phyloP scores from a whole-genome alignment of 2,888 invertebrate species.

The Pammene fasciana region DNA sequence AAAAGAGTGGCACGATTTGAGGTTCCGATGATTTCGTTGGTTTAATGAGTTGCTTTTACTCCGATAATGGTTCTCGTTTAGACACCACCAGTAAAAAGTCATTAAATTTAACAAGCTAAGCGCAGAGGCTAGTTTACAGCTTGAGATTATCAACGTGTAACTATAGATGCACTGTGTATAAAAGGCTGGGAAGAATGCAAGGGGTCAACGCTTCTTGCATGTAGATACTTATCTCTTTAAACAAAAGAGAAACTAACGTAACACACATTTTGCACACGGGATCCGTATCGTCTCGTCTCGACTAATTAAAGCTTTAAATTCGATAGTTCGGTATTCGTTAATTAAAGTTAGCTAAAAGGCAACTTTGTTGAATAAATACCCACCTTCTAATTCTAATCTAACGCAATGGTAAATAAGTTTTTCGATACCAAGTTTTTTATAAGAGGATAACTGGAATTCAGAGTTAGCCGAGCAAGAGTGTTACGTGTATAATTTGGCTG shows the following conservation, averaged over 20 bases:
- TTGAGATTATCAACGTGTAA: conserved; percentile 15
- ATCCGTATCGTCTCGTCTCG: conserved; percentile 40
- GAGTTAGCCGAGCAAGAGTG: conserved; percentile 18
- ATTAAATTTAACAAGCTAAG: not conserved
- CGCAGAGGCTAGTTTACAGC: conserved; percentile 3
- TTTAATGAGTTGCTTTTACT: conserved; percentile 14
- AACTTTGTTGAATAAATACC: conserved; percentile 13
- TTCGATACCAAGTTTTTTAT: not conserved
- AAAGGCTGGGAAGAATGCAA: conserved; percentile 40
- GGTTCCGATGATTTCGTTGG: conserved; percentile 5
- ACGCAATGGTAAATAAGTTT: conserved; percentile 9
- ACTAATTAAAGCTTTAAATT: conserved; percentile 42
- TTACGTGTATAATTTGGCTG: conserved; percentile 22
- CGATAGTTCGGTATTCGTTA: conserved; percentile 37
- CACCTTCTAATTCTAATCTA: no score
- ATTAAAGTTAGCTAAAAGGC: conserved; percentile 34
- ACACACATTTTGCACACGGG: conserved; percentile 40
- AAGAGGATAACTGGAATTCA: not conserved
- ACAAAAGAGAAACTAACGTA: conserved; percentile 40
- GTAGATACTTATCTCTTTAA: conserved; percentile 37
- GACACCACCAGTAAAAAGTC: not conserved
- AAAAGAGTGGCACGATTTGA: conserved; percentile 30
- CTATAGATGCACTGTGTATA: conserved; percentile 17
- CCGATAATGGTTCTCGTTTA: not conserved
- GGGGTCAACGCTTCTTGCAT: conserved; percentile 38